Percentiles rank a stretch among this genome's conserved stretches.
Conservation (phyloP, 2,113 vertebrate species). For the Sceloporus undulatus region DNA sequence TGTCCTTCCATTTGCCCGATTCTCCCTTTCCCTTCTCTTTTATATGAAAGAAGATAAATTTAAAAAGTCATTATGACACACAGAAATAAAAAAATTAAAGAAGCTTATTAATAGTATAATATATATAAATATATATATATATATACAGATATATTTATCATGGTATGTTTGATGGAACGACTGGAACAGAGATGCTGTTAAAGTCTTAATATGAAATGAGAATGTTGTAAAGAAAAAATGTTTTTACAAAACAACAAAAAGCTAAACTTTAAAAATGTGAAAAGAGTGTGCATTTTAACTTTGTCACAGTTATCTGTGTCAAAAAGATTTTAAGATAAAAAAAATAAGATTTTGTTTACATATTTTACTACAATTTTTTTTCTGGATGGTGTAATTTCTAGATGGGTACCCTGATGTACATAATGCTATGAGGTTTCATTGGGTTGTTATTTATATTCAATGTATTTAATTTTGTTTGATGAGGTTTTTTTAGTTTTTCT, state of each 20-base stretch:
- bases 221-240: constrained; percentile 89
- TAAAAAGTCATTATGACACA: constrained; percentile 84
- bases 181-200: constrained; percentile 90
- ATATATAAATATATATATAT: constrained; percentile 80
- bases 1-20: constrained; percentile 76
- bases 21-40: constrained; percentile 79
- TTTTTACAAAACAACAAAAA: constrained; percentile 78
- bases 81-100: constrained; percentile 74
- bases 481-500: constrained; percentile 30
- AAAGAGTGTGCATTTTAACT: constrained; percentile 89
- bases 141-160: constrained; percentile 88
- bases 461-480: constrained; percentile 44
- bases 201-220: constrained; percentile 76
- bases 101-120: constrained; percentile 84
- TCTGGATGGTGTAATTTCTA: constrained; percentile 90
- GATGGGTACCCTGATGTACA: constrained; percentile 85
- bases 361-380: constrained; percentile 89
- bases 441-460: constrained; percentile 76
- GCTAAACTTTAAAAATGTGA: constrained; percentile 84
- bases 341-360: constrained; percentile 92
- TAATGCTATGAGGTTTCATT: constrained; percentile 80
- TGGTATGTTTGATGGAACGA: constrained; percentile 83
- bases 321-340: constrained; percentile 78
- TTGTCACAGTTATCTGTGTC: constrained; percentile 96
- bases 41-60: constrained; percentile 75